phyloP scores from a whole-genome alignment of 2,113 vertebrate genomes.

The Pholis gunnellus region DNA sequence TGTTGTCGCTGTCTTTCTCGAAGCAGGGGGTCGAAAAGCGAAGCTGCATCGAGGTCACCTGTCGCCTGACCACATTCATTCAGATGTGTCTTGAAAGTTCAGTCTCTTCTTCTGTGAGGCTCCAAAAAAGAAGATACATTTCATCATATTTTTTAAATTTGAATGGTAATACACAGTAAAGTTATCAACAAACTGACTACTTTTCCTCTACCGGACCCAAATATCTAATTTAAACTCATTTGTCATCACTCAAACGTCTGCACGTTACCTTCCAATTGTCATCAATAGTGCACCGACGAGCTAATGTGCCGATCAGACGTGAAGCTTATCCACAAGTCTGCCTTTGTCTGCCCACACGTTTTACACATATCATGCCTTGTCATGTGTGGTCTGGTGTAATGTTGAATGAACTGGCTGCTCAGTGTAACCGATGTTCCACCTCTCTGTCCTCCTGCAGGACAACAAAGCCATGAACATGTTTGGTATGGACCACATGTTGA shows the following conservation, averaged over 20 bases:
- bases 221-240: too few species aligned
- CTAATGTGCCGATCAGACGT: too few species aligned
- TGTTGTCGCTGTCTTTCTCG: neutral
- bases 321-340: too few species aligned
- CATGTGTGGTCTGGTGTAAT: neutral
- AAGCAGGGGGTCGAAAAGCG: neutral
- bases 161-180: neutral
- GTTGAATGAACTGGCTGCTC: neutral
- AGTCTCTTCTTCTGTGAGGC: neutral
- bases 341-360: too few species aligned
- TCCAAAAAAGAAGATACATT: neutral
- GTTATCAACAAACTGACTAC: too few species aligned
- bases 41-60: too few species aligned
- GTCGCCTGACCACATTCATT: too few species aligned
- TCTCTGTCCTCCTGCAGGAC: conserved; percentile 77
- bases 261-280: too few species aligned
- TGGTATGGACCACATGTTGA: conserved; percentile 85
- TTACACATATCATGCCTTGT: neutral
- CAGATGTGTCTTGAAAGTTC: too few species aligned
- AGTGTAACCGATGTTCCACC: neutral
- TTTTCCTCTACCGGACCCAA: too few species aligned
- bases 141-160: neutral
- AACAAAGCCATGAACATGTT: conserved; percentile 87
- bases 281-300: too few species aligned
- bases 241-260: too few species aligned